Conservation (phyloP, 1,140 invertebrate genomes). For the Octopus bimaculoides region DNA sequence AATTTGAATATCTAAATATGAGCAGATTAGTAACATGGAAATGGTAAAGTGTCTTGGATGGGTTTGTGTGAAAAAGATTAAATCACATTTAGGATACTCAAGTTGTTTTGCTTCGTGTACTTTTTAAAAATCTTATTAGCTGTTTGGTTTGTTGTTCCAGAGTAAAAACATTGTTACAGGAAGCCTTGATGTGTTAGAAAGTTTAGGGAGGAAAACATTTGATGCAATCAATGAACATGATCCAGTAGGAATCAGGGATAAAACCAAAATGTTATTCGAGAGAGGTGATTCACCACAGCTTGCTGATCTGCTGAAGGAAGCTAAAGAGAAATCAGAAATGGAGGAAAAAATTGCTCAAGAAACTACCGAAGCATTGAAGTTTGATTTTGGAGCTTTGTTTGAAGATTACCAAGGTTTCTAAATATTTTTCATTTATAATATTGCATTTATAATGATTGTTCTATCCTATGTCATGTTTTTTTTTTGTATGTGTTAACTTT, state of each 20-base stretch:
- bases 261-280: conserved; percentile 69
- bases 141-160: conserved; percentile 44
- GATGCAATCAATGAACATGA: conserved; percentile 87
- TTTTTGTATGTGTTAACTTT: too few species aligned
- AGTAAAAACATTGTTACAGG: conserved; percentile 76
- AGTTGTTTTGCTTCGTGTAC: too few species aligned
- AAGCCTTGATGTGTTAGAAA: conserved; percentile 83
- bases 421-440: too few species aligned
- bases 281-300: conserved; percentile 63
- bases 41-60: too few species aligned
- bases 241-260: conserved; percentile 73
- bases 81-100: too few species aligned
- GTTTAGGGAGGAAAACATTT: conserved; percentile 91
- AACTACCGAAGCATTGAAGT: conserved; percentile 62
- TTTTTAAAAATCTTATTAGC: too few species aligned
- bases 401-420: conserved; percentile 77
- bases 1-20: too few species aligned
- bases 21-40: too few species aligned
- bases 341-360: conserved; percentile 62
- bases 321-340: conserved; percentile 75
- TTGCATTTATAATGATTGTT: too few species aligned
- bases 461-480: too few species aligned
- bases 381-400: conserved; percentile 80
- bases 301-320: conserved; percentile 74
- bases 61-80: too few species aligned